These are phyloP conservation scores for Solea solea DNA, from an alignment of 2,113 vertebrate genomes.

Conservation along the genomic window DNA sequence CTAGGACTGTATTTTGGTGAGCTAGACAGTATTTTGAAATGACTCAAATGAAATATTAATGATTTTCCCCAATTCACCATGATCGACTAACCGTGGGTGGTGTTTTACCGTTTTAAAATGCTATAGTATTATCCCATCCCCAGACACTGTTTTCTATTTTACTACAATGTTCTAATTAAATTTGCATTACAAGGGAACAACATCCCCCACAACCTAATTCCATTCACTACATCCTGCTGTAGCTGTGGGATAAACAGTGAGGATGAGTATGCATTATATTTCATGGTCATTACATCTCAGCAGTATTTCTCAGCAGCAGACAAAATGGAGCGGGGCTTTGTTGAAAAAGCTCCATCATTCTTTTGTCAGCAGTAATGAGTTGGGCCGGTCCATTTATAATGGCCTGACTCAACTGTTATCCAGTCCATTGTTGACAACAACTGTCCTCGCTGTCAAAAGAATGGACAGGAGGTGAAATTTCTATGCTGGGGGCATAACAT, in stretches of 20 bases:
- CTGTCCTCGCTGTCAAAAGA: slow-evolving; percentile 23
- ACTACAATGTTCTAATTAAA: slow-evolving; percentile 28
- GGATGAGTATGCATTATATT: slow-evolving; percentile 47
- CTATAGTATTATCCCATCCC: too few relatives aligned
- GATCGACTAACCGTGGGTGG: too few relatives aligned
- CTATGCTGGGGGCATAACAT: slow-evolving; percentile 21
- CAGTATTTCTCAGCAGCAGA: slow-evolving; percentile 27
- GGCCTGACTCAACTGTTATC: slow-evolving; percentile 14
- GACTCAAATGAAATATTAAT: too few relatives aligned
- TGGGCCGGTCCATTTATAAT: slow-evolving; percentile 31
- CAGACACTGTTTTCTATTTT: neutral
- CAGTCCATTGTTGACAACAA: slow-evolving; percentile 41
- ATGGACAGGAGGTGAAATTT: slow-evolving; percentile 23
- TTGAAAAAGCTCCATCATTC: slow-evolving; percentile 3
- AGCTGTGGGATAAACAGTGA: slow-evolving; percentile 6
- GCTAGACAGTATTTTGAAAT: too few relatives aligned
- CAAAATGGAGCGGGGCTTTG: slow-evolving; percentile 12
- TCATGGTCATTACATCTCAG: slow-evolving; percentile 32
- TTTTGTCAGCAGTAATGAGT: slow-evolving; percentile 44
- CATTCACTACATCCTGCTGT: slow-evolving; percentile 25
- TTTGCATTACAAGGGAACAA: slow-evolving; percentile 41
- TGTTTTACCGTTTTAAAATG: too few relatives aligned
- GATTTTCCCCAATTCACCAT: too few relatives aligned
- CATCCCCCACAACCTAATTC: neutral
- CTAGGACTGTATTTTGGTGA: too few relatives aligned